Conservation (phyloP, 2,113 vertebrate species). For the Fulica atra region DNA sequence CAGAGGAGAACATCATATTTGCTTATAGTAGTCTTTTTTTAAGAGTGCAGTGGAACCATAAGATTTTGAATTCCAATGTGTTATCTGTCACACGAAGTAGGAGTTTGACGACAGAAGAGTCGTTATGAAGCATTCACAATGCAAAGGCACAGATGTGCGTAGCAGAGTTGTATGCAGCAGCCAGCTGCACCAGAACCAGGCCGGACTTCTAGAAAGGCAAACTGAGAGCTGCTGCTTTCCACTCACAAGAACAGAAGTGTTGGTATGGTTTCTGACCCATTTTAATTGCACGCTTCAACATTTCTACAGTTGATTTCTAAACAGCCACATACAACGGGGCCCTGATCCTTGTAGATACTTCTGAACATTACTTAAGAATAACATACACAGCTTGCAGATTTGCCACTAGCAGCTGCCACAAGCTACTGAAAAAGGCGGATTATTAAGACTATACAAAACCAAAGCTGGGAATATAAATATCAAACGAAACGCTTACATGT, state of each 20-base stretch:
- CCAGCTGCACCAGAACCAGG: neutral
- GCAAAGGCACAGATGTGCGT: neutral
- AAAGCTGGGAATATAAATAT: constrained; percentile 41
- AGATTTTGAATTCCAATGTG: neutral
- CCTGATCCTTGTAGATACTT: neutral
- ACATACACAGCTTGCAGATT: neutral
- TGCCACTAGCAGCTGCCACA: constrained; percentile 20
- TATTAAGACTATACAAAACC: neutral
- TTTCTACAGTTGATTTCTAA: neutral
- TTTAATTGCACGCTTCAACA: neutral
- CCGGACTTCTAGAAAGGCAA: neutral
- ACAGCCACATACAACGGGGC: neutral
- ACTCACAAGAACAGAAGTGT: neutral
- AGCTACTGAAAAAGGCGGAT: neutral
- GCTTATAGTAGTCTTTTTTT: neutral
- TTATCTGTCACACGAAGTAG: neutral
- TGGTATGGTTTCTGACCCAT: neutral
- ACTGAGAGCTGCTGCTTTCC: neutral
- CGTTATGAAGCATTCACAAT: neutral
- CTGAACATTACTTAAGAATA: neutral
- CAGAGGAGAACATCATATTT: neutral
- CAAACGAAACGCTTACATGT: neutral
- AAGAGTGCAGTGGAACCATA: neutral
- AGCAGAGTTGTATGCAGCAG: neutral
- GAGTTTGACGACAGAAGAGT: neutral